Base-by-base conservation (phyloP, 2,797 vertebrate genomes). In the Anguilla marmorata region DNA sequence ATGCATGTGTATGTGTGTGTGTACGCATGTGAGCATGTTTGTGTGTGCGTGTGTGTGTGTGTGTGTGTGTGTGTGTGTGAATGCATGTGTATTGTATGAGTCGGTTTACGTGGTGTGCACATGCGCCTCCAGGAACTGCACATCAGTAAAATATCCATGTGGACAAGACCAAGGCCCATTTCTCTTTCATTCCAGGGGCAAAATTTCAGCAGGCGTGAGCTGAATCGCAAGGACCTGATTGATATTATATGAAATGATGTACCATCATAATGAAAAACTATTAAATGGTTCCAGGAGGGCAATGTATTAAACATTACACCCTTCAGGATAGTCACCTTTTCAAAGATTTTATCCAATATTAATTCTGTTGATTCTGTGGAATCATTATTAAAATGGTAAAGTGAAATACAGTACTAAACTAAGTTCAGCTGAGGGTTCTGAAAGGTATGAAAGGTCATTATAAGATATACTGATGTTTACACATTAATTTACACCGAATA, bases 1-100 rank as follows among this genome's bases (percentile, higher is more conserved):
- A 14, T 56, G 45, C 69, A 27, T 85, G 33, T 74, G 84, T 85
- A 74, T 56, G 33, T 74, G 19, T 58, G 24, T 45, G 30, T 86
- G 6, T 41, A 9, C n/a, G 4, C 48, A 16, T 93, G 92, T 93
- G 90, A 93, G 92, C 94, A 93, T 93, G 12, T 56, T 11, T 56
- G 54, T 0, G 12, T 16, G 14, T 21, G n/a, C n/a, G 11, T 54
- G 54, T 56, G 54, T 56, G 12, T 56, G 54, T 21, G n/a, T 52
- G 50, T 76, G 60, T 85, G 60, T 69, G 56, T 84, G 60, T 80
- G 4, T 14, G 48, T 72, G 56, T 63, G 66, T 24, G 60, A 37
- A 45, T 58, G 85, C 27, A 19, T 79, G 60, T 87, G 74, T 30
- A 56, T 48, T 2, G 3, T 21, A 56, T 11, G n/a, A 30, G n/a